Conservation (phyloP, 2,113 vertebrate genomes). For the Crypturellus undulatus region DNA sequence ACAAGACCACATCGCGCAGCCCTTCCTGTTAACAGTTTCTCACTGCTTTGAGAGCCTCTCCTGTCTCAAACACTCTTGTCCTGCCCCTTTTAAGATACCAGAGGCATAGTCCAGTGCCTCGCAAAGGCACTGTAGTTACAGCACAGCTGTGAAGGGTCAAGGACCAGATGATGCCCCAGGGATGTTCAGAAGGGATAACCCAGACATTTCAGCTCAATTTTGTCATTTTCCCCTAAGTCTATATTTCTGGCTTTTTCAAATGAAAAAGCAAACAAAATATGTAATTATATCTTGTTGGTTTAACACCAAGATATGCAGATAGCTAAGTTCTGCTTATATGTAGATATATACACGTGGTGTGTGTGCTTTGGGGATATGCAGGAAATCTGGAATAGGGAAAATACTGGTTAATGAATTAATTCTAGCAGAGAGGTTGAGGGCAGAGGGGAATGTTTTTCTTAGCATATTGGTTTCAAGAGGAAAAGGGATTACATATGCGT, state of each 20-base stretch:
- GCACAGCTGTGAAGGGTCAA: background rate
- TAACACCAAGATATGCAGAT: background rate
- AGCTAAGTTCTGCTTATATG: background rate
- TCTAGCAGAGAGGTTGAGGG: background rate
- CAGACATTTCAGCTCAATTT: accelerated
- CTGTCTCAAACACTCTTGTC: background rate
- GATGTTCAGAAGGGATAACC: background rate
- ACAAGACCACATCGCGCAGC: accelerated
- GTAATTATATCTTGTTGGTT: background rate
- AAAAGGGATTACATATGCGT: background rate
- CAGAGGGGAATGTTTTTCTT: background rate
- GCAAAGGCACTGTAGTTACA: background rate
- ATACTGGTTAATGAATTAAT: background rate
- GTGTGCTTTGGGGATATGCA: accelerated
- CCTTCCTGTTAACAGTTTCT: background rate
- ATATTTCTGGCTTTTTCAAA: background rate
- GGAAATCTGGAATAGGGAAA: background rate
- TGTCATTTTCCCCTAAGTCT: background rate
- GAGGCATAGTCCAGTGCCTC: accelerated
- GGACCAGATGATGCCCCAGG: background rate
- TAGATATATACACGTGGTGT: background rate
- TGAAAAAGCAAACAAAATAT: background rate
- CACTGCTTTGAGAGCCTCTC: no score
- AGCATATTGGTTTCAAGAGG: background rate
- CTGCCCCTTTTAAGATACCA: background rate